Base-by-base conservation (phyloP, 2,113 vertebrate species). In the Tragelaphus scriptus region DNA sequence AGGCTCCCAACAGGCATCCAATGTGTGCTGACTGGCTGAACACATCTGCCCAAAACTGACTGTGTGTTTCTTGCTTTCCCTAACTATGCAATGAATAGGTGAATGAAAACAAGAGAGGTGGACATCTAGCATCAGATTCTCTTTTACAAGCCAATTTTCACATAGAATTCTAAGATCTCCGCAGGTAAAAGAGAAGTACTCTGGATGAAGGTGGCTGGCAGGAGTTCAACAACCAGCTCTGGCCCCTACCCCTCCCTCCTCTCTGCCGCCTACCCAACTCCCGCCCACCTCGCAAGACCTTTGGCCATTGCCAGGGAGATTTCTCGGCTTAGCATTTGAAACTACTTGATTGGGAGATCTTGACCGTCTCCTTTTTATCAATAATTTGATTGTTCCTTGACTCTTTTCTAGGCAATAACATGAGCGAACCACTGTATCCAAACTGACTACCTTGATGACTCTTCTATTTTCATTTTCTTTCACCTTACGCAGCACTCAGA, bases 401-500 rank as follows among this genome's bases (percentile, higher is more conserved):
- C 10, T 85, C 30, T 68, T 21, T 47, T 47, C 59, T 23, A 88
- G 25, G n/a, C 28, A 85, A 47, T 16, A 90, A 61, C 4, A 36
- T 6, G 25, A 94, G 56, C 17, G 80, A 71, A 80, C 19, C 77
- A 26, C 1, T 32, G 0, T 21, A 36, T 7, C 47, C 55, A 49
- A 49, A 30, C 68, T 86, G 80, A 47, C 49, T 9, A 40, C n/a
- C 93, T 58, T 79, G 88, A 85, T 21, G 13, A 21, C 53, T 51
- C n/a, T 36, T 44, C n/a, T 85, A 55, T 32, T 90, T 94, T 94
- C 77, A 55, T 68, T 85, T 92, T 88, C 55, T 81, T 91, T 88
- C 32, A 3, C 88, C 16, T 49, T 84, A 28, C 1, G 1, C 26
- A 94, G 84, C 19, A n/a, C 51, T 58, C 10, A 68, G 32, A 58